Evolutionary conservation across 2,888 invertebrate species (phyloP), one percentile per base, ranked within the genome.

Genomic region (Standfussiana lucernea): DNA sequence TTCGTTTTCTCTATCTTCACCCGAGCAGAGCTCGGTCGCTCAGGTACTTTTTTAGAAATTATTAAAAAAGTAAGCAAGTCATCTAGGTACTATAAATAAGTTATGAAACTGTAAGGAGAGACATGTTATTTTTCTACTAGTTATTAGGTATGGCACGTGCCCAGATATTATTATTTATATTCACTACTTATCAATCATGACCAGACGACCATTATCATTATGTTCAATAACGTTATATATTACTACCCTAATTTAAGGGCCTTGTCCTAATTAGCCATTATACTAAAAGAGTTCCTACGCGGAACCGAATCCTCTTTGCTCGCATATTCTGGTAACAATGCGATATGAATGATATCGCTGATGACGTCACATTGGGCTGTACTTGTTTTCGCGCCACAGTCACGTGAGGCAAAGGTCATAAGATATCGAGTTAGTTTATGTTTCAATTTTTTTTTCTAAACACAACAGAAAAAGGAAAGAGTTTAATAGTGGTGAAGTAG

Each of bases 391-490:
- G 75, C 78, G 65, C 59, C 32, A 50, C 65, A 68, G 75, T 88
- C 82, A 88, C 80, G 82, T 88, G 89, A 88, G 78, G 59, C 67
- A 78, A 77, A 79, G 83, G 87, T 75, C 66, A 79, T 42, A 32
- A 76, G 76, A 75, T 83, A 87, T 86, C 80, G 42, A 77, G 69
- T 67, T 69, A 59, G 71, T 80, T 79, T 79, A 37, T 24, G 8
- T 40, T 32, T 10, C 7, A 18, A 8, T 5, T 8, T 56, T 45
- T n/a, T 15, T 56, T 1, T 56, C 28, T 18, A 18, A 28, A 56
- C 2, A 15, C 2, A 10, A 56, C 56, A 2, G 15, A 2, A 28
- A 28, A 56, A 28, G 15, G 5, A 56, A 28, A 56, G 15, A 28
- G 4, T 56, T 56, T 18, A 18, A 7, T 28, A 28, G 2, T 28